Conservation (phyloP, 2,113 vertebrate species). For the Leptocoma aspasia region DNA sequence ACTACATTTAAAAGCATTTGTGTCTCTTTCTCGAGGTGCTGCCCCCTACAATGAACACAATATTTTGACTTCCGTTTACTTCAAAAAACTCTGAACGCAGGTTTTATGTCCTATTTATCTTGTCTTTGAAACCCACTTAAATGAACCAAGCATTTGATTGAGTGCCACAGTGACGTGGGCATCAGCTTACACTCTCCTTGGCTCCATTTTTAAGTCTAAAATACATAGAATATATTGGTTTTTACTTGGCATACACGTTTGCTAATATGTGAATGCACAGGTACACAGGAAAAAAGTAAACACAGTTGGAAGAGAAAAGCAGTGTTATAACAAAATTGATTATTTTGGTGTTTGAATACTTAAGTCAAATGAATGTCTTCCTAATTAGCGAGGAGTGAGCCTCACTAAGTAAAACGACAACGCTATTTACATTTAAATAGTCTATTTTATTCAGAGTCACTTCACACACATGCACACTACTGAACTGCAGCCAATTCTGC, state of each 20-base stretch:
- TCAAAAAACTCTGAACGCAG: not conserved
- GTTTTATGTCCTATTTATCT: not conserved
- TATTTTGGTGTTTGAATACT: not conserved
- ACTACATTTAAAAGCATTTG: not conserved
- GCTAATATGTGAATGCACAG: not conserved
- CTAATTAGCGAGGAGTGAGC: not conserved
- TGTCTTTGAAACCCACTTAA: not conserved
- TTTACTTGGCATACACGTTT: not conserved
- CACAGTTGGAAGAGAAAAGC: not conserved
- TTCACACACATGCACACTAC: not conserved
- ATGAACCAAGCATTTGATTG: not conserved
- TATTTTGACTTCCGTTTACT: not conserved
- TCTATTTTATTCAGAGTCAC: not conserved
- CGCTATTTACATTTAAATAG: constrained; percentile 28
- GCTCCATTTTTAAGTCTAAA: not conserved
- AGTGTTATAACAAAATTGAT: not conserved
- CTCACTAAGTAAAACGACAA: not conserved
- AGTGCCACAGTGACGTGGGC: not conserved
- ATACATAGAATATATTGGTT: not conserved
- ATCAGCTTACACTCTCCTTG: not conserved
- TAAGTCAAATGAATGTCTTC: not conserved
- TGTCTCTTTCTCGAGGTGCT: not conserved
- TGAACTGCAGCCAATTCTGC: not conserved
- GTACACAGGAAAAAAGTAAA: not conserved
- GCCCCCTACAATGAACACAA: not conserved